These are phyloP conservation scores for Symphodus melops DNA, from an alignment of 2,113 vertebrate genomes.

Conservation along the genomic window DNA sequence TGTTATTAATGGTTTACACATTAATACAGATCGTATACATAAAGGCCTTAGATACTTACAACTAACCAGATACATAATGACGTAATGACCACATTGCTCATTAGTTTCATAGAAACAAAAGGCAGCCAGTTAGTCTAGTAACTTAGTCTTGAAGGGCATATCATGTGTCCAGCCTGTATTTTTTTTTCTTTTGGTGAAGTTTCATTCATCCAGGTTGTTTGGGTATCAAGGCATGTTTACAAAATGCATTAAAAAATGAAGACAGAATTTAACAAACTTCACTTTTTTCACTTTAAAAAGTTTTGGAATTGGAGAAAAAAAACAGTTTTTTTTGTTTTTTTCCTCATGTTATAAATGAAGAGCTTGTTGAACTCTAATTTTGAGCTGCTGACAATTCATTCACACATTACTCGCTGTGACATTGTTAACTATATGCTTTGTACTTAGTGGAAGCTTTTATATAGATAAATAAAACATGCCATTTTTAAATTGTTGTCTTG, in stretches of 20 bases:
- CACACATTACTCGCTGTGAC: not conserved
- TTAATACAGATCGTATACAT: not conserved
- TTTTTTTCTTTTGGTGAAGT: not conserved
- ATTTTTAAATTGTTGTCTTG: not conserved
- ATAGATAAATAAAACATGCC: not conserved
- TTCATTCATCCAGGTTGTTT: not conserved
- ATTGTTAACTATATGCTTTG: not conserved
- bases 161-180: too few relatives aligned
- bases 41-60: not conserved
- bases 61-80: not conserved
- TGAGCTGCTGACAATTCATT: too few relatives aligned
- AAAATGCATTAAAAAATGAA: too few relatives aligned
- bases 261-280: not conserved
- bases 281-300: not conserved
- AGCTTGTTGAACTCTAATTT: too few relatives aligned
- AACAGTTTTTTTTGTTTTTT: too few relatives aligned
- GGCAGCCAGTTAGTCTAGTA: not conserved
- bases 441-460: constrained; percentile 1
- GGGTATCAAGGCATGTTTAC: too few relatives aligned
- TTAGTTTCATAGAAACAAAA: not conserved
- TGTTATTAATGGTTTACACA: not conserved
- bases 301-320: too few relatives aligned
- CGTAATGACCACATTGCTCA: not conserved
- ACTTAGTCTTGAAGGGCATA: not conserved
- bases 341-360: too few relatives aligned